Evolutionary conservation across 2,888 invertebrate genomes (phyloP).

Genomic region (Bedellia somnulentella): DNA sequence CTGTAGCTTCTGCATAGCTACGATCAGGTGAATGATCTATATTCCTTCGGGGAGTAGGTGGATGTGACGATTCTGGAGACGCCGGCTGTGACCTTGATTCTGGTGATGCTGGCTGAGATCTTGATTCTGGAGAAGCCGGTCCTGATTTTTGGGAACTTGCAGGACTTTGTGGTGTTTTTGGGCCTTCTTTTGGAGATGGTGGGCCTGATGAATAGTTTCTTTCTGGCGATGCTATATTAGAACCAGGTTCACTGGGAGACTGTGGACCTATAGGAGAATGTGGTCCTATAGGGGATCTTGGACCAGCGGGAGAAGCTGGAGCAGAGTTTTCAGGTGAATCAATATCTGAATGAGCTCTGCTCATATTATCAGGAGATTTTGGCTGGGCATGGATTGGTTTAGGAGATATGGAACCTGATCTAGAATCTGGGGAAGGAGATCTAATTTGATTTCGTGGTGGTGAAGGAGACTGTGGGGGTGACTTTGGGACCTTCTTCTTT

Average conservation of each 20-base stretch:
- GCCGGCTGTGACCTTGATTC: constrained; percentile 25
- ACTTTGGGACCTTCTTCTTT: constrained; percentile 30
- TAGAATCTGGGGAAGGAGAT: constrained; percentile 6
- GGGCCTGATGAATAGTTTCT: constrained; percentile 26
- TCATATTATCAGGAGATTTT: constrained; percentile 37
- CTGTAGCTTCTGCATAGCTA: constrained; percentile 36
- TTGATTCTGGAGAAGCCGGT: constrained; percentile 24
- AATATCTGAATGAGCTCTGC: constrained; percentile 44
- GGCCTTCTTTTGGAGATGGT: constrained; percentile 28
- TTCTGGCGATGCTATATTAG: constrained; percentile 28
- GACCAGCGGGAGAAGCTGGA: constrained; percentile 32
- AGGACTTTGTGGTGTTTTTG: constrained; percentile 39
- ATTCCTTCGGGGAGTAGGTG: constrained; percentile 34
- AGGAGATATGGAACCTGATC: constrained; percentile 25
- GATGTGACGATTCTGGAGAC: constrained; percentile 30
- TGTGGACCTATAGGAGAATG: constrained; percentile 23
- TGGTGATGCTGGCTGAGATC: constrained; percentile 11
- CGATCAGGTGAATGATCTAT: constrained; percentile 21
- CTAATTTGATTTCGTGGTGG: constrained; percentile 3
- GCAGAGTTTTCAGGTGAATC: constrained; percentile 50
- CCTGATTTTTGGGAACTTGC: constrained; percentile 28
- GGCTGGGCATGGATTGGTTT: constrained; percentile 18
- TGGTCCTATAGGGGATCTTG: constrained; percentile 49
- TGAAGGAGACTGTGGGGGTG: neutral
- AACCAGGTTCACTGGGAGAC: constrained; percentile 29